Base-by-base conservation (phyloP, 1,140 invertebrate genomes). In the Hesperophylax magnus region DNA sequence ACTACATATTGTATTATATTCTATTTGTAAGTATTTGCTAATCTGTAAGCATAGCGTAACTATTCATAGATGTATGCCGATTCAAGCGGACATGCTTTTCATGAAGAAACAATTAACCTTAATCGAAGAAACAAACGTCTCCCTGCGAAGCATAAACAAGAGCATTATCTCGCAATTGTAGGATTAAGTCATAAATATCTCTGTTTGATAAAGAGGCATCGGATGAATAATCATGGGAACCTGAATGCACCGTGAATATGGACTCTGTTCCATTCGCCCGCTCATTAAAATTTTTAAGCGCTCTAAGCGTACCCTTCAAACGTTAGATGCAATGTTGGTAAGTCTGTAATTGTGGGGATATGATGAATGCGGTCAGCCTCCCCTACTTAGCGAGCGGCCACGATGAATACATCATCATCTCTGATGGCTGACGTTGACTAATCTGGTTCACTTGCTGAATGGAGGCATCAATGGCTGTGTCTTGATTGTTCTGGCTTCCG, bases 351-450 rank as follows among this genome's bases (percentile, higher is more conserved):
- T 72, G 67, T 61, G 61, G 22, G 52, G 54, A 39, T 74, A 79
- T 72, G 78, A 79, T 79, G 52, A 79, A 79, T 79, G 78, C 31
- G 27, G 61, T n/a, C 20, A 22, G 67, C 69, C 52, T 79, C 78
- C 77, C 63, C 63, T 78, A 69, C 77, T 78, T 78, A 78, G 77
- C 63, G 15, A 53, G 24, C 47, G 27, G 54, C 56, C 60, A 69
- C 77, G 75, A 82, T 82, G 81, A 82, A 82, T 82, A 80, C 82
- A 77, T 79, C 82, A 80, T 71, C 79, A 81, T 65, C 80, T 79
- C 71, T 63, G 72, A 75, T 61, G 69, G n/a, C 20, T 81, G 82
- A 83, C 82, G 52, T 83, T 83, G 82, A 83, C 76, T 83, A 81
- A 83, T 83, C 82, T 83, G 82, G 79, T 83, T 79, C 82, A 81